Percentiles rank a stretch among this genome's conserved stretches.
These are phyloP conservation scores for Seladonia tumulorum DNA, from an alignment of 2,888 invertebrate species.

Conservation along the genomic window DNA sequence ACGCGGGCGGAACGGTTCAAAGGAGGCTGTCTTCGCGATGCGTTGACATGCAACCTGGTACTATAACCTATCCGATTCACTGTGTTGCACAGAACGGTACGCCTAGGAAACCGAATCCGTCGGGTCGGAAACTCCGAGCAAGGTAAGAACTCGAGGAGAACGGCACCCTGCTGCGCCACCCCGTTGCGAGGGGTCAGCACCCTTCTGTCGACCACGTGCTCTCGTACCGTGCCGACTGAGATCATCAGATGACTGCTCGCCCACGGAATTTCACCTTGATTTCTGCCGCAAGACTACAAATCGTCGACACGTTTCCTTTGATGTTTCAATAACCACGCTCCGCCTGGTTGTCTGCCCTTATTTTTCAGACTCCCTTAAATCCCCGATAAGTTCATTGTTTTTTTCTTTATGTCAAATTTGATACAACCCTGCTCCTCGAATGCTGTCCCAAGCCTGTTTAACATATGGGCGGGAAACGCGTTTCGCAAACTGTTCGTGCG, in stretches of 20 bases:
- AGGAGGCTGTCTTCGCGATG: conserved; percentile 58
- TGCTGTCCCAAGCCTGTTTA: background rate
- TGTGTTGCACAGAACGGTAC: conserved; percentile 1
- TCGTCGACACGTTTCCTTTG: conserved; percentile 17
- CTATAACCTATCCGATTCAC: conserved; percentile 37
- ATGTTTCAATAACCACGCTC: conserved; percentile 32
- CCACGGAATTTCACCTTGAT: background rate
- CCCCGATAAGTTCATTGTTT: background rate
- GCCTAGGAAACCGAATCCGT: conserved; percentile 52
- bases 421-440: background rate
- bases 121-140: conserved; percentile 32
- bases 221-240: conserved; percentile 20
- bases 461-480: too few species aligned
- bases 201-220: conserved; percentile 60
- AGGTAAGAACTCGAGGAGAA: conserved; percentile 41
- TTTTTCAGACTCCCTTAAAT: background rate
- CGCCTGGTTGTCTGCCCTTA: background rate
- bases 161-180: conserved; percentile 66
- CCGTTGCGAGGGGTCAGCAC: conserved; percentile 71
- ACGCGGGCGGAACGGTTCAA: conserved; percentile 69
- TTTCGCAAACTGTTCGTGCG: too few species aligned
- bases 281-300: background rate
- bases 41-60: conserved; percentile 64
- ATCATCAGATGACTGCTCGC: background rate
- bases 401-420: background rate